Conservation (phyloP, 2,113 vertebrate genomes). For the Triplophysa tibetana region DNA sequence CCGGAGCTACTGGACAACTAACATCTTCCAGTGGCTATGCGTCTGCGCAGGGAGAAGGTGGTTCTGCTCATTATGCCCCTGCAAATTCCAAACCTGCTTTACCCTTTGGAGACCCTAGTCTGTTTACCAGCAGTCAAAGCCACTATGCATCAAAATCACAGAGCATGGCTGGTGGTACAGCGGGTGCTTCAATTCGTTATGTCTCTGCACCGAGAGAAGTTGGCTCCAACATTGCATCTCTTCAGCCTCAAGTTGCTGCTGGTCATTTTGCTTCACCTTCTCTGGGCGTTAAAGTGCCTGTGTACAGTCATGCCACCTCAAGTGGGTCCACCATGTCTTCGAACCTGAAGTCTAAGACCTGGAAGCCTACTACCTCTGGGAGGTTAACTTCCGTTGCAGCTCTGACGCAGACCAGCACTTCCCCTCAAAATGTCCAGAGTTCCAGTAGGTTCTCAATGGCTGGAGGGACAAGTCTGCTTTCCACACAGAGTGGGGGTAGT, state of each 20-base stretch:
- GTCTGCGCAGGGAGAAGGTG: background rate
- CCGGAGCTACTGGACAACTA: background rate
- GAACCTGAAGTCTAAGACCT: background rate
- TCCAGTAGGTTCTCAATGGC: background rate
- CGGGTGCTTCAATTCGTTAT: background rate
- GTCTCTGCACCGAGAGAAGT: background rate
- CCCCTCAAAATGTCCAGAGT: background rate
- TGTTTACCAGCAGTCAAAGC: no score
- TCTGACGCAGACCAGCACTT: background rate
- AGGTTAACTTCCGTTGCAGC: background rate
- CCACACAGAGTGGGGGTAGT: background rate
- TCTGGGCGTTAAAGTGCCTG: background rate
- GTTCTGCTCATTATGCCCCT: background rate
- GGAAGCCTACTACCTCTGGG: background rate
- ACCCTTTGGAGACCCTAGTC: background rate
- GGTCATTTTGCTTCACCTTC: background rate
- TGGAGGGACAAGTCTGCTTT: background rate
- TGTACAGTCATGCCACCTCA: background rate
- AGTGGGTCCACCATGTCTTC: background rate
- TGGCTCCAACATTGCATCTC: background rate
- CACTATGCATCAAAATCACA: background rate
- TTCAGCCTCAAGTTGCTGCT: background rate
- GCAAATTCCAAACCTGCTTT: background rate
- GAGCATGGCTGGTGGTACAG: background rate
- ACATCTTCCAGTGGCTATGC: background rate